Base-by-base conservation (phyloP, 2,888 invertebrate species). In the Stenodema calcarata region DNA sequence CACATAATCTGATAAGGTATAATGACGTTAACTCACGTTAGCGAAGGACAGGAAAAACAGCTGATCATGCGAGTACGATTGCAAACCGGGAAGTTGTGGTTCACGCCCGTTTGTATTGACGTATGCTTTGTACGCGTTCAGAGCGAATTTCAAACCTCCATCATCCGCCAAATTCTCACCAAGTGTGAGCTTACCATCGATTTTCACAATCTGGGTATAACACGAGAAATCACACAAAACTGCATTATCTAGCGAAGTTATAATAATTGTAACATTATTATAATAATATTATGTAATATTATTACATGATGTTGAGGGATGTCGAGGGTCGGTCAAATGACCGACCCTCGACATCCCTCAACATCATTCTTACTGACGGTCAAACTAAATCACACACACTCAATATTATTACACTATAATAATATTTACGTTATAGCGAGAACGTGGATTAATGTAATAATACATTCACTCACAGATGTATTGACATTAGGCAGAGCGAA, bases 121-220 rank as follows among this genome's bases (percentile, higher is more conserved):
- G 90, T 94, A 95, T 82, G 92, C 92, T 87, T 93, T 92, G 89
- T 96, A 94, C 0, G 96, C 96, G 62, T 92, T 91, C 47, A 93
- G 93, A 0, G 96, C 95, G 90, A 96, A 95, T 80, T 94, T 93
- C 79, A 96, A 91, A 0, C 96, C 96, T 0, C 96, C 96, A 90
- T 96, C 96, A 90, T 96, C 96, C 0, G 96, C 96, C 88, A 96
- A 94, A 89, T 96, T 96, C 91, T 96, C 96, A 0, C 95, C 95
- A 86, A 96, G 91, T 0, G 96, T 96, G 88, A 93, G 91, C 89
- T 94, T 94, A 0, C 96, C 96, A 90, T 96, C 93, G 23, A 86
- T 70, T 78, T 86, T 86, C 0, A 86, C 9, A 42, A 96, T 93
- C 94, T 96, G 80, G 35, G 86, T 86, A 50, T 7, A 35, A 35